A percentile compares a stretch with the other conserved stretches of the same genome.
These are phyloP conservation scores for Microplitis manilae DNA, from an alignment of 2,888 invertebrate species.

Conservation along the genomic window DNA sequence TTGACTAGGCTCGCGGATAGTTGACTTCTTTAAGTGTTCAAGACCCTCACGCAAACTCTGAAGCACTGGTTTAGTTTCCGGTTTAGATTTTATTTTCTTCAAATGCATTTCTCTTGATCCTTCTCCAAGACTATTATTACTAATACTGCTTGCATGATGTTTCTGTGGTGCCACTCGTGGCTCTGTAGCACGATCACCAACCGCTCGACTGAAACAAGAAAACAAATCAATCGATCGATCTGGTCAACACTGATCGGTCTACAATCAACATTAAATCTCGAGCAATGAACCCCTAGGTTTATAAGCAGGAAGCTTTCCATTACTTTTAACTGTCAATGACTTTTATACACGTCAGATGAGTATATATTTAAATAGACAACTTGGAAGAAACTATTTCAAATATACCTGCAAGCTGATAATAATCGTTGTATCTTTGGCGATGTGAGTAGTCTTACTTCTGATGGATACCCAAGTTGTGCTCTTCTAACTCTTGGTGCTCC, in stretches of 20 bases:
- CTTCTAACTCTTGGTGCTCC: conserved; percentile 68
- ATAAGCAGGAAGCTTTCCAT: neutral
- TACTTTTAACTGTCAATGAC: conserved; percentile 25
- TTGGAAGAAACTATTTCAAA: conserved; percentile 8
- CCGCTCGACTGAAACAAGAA: conserved; percentile 61
- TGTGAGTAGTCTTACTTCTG: conserved; percentile 71
- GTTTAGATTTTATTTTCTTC: conserved; percentile 67
- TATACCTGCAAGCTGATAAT: conserved; percentile 71
- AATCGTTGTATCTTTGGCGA: conserved; percentile 73
- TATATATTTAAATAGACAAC: neutral
- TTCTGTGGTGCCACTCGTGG: conserved; percentile 68
- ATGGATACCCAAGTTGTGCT: conserved; percentile 68
- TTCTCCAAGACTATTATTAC: conserved; percentile 49
- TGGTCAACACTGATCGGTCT: conserved; percentile 9
- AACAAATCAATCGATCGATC: conserved; percentile 21
- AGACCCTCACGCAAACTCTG: conserved; percentile 66
- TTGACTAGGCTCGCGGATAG: conserved; percentile 58
- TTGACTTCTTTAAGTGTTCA: conserved; percentile 65
- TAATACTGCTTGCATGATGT: conserved; percentile 53
- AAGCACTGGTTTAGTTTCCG: conserved; percentile 66
- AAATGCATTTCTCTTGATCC: conserved; percentile 66
- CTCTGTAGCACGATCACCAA: conserved; percentile 68
- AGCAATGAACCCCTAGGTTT: conserved; percentile 14
- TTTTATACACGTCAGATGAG: conserved; percentile 4
- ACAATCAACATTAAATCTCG: conserved; percentile 17